Base-by-base conservation (phyloP, 2,113 vertebrate genomes). In the Cyanocitta stelleri region DNA sequence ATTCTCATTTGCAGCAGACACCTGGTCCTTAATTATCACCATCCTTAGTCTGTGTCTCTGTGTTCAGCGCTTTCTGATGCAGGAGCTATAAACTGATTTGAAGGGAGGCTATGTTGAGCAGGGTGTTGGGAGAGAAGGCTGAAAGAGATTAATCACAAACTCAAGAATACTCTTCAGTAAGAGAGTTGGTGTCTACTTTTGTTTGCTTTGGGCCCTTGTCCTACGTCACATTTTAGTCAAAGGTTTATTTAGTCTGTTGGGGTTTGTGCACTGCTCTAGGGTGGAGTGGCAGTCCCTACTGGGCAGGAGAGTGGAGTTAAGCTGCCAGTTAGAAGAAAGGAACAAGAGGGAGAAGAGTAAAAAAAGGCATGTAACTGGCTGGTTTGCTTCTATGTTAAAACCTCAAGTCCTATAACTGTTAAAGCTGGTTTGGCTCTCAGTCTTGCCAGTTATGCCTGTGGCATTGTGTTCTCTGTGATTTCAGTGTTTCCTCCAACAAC, bases 1-100 rank as follows among this genome's bases (percentile, higher is more conserved):
- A 13, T 63, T 87, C 93, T 95, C 22, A 92, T 97, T 96, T 98
- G 90, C 94, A 95, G 73, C 75, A 78, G 96, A 97, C 97, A 97
- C 97, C 97, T 97, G 97, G 96, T 97, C 94, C 74, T 90, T 97
- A 95, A 96, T 97, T 95, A 95, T 73, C 89, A 58, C 58, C 81
- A 51, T 91, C 89, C 72, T 85, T 56, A 3, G 4, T 68, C 69
- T 7, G 4, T 75, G 92, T 54, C 85, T 91, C 15, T 91, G 35
- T 64, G 69, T 91, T 91, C 78, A 11, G 59, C 17, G 23, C 69
- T 74, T 91, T 62, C 74, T 81, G 79, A 87, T 1, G 7, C 41
- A 15, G 41, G 90, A 95, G 94, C 49, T 52, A 4, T 29, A 87
- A 73, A 27, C 23, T 35, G 41, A 10, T 7, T 20, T 84, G 41